Base-by-base conservation (phyloP, 1,140 invertebrate genomes). In the Drosophila subobscura region DNA sequence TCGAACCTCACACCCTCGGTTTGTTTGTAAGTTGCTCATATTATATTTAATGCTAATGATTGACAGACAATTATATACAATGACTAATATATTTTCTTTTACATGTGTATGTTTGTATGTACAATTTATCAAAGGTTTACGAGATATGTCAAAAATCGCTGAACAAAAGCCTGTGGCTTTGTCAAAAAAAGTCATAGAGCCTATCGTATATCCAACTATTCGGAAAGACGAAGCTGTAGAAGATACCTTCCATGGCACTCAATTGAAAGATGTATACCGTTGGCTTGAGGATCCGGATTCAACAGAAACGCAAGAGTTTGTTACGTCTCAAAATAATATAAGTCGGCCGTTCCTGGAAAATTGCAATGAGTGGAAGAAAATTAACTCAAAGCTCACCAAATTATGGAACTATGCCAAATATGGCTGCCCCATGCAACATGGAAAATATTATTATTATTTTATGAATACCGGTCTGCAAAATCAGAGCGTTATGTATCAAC, bases 351-450 rank as follows among this genome's bases (percentile, higher is more conserved):
- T 95, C 92, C 93, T 99, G 4, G 93, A 97, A 68, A 92, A 93
- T 14, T 99, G 96, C 89, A 92, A 94, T 4, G 93, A 94, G 46
- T 95, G 96, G 77, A 91, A 95, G 8, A 94, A 95, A 75, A 95
- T 99, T 44, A 94, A 95, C 78, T 92, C 94, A 47, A 93, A 95
- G 61, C 93, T 99, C 3, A 99, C 96, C 0, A 95, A 98, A 77
- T 92, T 99, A 3, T 99, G 97, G 97, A 96, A 99, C 92, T 99
- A 97, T 93, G 97, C 97, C 29, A 99, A 99, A 92, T 99, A 96
- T 92, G 96, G 96, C 0, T 97, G 96, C 81, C 98, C 98, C 0
- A 94, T 94, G 72, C 95, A 94, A 86, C 93, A 95, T 86, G 98
- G 98, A 10, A 92, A 95, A 60, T 94, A 95, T 91, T 99, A 98